Evolutionary conservation across 2,797 vertebrate genomes (phyloP).

Genomic region (Eutrigla gurnardus): DNA sequence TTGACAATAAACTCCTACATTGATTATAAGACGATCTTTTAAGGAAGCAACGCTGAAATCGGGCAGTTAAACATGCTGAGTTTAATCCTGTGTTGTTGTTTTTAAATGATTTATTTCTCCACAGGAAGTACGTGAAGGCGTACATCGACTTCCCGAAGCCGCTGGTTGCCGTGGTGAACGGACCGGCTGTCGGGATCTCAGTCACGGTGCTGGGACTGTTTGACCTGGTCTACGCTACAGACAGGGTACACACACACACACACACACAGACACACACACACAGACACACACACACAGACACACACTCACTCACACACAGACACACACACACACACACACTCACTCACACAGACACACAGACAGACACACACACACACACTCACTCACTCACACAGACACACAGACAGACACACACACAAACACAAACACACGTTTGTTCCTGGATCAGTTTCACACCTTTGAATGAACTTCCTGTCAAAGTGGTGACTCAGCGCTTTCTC

Average conservation of each 20-base stretch:
- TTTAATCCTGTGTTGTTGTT: no score
- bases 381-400: no score
- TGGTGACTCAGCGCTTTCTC: background rate
- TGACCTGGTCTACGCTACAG: conserved; percentile 91
- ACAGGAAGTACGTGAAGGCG: conserved; percentile 86
- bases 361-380: no score
- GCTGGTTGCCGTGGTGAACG: conserved; percentile 91
- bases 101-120: background rate
- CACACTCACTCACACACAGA: background rate
- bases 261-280: conserved; percentile 10
- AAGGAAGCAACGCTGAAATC: no score
- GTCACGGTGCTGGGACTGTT: conserved; percentile 91
- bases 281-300: background rate
- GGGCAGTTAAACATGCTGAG: no score
- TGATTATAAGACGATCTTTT: no score
- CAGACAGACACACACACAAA: no score
- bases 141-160: conserved; percentile 98
- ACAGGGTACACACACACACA: conserved; percentile 75
- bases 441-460: no score
- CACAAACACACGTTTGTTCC: background rate
- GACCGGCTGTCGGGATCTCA: conserved; percentile 90
- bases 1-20: no score
- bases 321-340: background rate
- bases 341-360: background rate
- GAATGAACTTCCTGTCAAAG: no score